Evolutionary conservation across 2,113 vertebrate genomes (phyloP).

Genomic region (Murina feae): DNA sequence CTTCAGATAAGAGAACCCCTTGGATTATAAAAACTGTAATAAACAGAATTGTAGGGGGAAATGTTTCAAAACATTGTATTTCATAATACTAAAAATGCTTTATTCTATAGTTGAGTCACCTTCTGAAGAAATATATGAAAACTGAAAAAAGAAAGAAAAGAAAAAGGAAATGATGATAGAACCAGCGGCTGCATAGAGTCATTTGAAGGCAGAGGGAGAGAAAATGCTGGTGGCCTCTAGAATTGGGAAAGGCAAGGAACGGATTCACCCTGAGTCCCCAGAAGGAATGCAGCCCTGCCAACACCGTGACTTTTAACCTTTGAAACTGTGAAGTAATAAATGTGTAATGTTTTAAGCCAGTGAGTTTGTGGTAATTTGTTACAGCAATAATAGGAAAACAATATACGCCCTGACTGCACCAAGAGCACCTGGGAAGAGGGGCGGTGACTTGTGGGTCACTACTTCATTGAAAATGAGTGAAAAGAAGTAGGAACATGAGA

Average conservation of each 20-base stretch:
- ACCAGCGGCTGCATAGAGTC: not conserved
- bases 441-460: not conserved
- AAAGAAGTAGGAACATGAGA: not conserved
- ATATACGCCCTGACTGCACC: not conserved
- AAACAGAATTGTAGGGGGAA: not conserved
- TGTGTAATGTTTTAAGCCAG: not conserved
- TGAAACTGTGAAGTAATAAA: not conserved
- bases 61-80: not conserved
- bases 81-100: not conserved
- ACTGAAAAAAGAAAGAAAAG: not conserved
- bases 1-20: not conserved
- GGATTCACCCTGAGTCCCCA: not conserved
- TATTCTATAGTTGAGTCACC: not conserved
- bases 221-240: not conserved
- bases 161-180: not conserved
- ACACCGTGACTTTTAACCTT: not conserved
- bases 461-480: not conserved
- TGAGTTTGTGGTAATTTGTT: not conserved
- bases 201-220: not conserved
- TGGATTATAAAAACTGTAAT: not conserved
- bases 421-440: not conserved
- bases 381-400: not conserved
- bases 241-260: not conserved
- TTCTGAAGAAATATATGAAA: not conserved
- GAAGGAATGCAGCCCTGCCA: not conserved